These are phyloP conservation scores for Megaceryle torquata DNA, from an alignment of 2,113 vertebrate species.

Conservation along the genomic window DNA sequence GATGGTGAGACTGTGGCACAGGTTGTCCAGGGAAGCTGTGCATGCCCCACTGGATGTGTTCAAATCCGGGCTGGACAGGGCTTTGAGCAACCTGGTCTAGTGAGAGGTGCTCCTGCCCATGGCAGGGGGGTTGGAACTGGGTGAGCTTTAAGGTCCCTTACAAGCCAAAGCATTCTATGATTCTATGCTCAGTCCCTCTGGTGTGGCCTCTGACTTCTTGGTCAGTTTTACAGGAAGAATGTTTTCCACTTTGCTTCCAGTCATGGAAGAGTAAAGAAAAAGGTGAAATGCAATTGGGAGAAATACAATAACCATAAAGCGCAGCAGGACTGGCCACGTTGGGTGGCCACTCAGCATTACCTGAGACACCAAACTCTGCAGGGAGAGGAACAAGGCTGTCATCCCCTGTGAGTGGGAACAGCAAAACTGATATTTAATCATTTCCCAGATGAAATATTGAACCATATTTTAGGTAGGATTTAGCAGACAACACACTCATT, in stretches of 20 bases:
- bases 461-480: not conserved
- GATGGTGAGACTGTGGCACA: not conserved
- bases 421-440: not conserved
- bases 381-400: not conserved
- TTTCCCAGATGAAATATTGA: not conserved
- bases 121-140: not conserved
- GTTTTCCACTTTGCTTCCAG: not conserved
- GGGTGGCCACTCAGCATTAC: not conserved
- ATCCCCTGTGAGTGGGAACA: not conserved
- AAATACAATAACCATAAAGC: fast-evolving
- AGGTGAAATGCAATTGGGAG: not conserved
- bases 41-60: not conserved
- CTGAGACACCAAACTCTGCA: not conserved
- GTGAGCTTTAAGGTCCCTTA: not conserved
- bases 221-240: not conserved
- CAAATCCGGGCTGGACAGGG: not conserved
- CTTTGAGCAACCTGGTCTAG: not conserved
- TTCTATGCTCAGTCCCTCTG: not conserved
- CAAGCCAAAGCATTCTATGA: not conserved
- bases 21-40: not conserved
- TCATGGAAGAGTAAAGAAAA: not conserved
- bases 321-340: not conserved
- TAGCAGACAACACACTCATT: not conserved
- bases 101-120: not conserved
- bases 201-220: not conserved